phyloP scores from a whole-genome alignment of 1,140 invertebrate species.

The Formica selysi region DNA sequence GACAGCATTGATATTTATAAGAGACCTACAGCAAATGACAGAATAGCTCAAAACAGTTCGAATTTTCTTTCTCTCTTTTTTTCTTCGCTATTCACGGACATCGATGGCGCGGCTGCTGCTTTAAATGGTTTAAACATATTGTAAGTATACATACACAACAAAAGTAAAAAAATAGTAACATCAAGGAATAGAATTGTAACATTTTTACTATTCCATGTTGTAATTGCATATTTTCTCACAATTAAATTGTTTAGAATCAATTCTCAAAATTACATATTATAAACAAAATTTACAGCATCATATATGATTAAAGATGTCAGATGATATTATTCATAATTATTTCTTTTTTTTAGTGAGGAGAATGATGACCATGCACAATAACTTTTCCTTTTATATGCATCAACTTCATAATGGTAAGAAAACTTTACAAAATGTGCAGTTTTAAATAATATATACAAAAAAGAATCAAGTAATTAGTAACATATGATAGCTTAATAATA shows the following conservation, averaged over 20 bases:
- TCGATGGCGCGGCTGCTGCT: slow-evolving; percentile 66
- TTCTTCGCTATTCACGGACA: slow-evolving; percentile 77
- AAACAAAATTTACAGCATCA: neutral
- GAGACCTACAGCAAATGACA: slow-evolving; percentile 59
- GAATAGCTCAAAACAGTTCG: slow-evolving; percentile 61
- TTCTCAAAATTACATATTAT: neutral
- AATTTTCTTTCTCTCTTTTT: slow-evolving; percentile 79
- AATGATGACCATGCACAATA: slow-evolving; percentile 65
- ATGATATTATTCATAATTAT: slow-evolving; percentile 24
- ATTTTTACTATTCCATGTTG: slow-evolving; percentile 4
- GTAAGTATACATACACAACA: slow-evolving; percentile 65
- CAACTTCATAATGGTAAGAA: slow-evolving; percentile 18
- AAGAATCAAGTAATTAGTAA: slow-evolving; percentile 16
- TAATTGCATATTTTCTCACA: neutral
- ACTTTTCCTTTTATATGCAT: neutral
- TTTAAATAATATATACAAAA: slow-evolving; percentile 30
- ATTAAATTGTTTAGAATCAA: neutral
- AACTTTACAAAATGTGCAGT: slow-evolving; percentile 13
- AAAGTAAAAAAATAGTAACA: slow-evolving; percentile 43
- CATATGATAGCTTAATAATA: neutral
- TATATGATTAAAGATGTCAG: neutral
- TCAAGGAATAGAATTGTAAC: slow-evolving; percentile 17
- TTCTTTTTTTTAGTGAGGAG: slow-evolving; percentile 71
- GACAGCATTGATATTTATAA: slow-evolving; percentile 92
- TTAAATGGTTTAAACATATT: slow-evolving; percentile 66